Conservation (phyloP, 2,888 invertebrate species). For the Amphipoea oculea region DNA sequence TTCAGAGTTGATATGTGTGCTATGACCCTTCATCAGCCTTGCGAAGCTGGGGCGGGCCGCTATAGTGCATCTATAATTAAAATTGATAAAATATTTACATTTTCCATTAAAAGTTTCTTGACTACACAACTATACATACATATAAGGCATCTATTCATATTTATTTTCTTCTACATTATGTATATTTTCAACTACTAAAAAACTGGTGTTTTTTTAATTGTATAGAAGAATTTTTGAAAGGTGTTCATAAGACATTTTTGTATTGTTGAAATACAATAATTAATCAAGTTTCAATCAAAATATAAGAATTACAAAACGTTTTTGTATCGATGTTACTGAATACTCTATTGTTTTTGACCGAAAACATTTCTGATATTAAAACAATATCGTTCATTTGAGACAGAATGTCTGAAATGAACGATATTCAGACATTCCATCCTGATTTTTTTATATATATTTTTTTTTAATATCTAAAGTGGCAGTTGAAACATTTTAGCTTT, state of each 20-base stretch:
- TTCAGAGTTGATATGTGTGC: no score
- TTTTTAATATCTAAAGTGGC: no score
- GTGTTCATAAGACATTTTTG: constrained; percentile 42
- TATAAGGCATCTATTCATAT: constrained; percentile 57
- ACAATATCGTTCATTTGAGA: not conserved
- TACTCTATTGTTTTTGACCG: not conserved
- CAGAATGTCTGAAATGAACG: no score
- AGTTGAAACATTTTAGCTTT: not conserved
- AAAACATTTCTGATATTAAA: not conserved
- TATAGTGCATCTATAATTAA: not conserved
- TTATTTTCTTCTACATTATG: constrained; percentile 16
- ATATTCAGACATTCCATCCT: no score
- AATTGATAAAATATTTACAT: constrained; percentile 19
- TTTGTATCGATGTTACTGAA: not conserved
- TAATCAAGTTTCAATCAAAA: not conserved
- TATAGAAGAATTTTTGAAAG: constrained; percentile 55
- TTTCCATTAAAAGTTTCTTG: not conserved
- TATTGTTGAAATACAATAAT: not conserved
- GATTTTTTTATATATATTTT: not conserved
- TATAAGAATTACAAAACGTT: not conserved
- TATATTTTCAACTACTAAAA: constrained; percentile 26
- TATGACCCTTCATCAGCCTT: no score
- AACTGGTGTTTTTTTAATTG: constrained; percentile 55
- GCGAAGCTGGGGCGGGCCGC: no score
- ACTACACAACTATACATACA: constrained; percentile 6